Conservation (phyloP, 1,140 invertebrate species). For the Melipona quadrifasciata region DNA sequence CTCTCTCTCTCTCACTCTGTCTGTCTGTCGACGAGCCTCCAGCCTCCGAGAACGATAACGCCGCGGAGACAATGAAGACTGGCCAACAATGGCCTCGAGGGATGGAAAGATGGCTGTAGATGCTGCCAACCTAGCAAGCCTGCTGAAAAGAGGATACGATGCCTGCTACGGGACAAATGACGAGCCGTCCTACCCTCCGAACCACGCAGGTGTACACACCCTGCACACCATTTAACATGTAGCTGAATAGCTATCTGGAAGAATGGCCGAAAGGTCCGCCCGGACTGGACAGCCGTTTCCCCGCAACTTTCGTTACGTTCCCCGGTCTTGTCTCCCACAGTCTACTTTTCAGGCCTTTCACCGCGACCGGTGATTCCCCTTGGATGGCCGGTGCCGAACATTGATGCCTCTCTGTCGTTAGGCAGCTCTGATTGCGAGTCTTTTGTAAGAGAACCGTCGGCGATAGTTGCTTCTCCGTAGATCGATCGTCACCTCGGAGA, state of each 20-base stretch:
- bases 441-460: not conserved
- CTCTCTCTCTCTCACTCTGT: too few species aligned
- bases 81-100: slow-evolving; percentile 62
- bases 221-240: slow-evolving; percentile 69
- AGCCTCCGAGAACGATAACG: slow-evolving; percentile 38
- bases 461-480: not conserved
- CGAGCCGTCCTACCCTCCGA: slow-evolving; percentile 35
- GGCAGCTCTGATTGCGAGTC: not conserved
- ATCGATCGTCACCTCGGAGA: not conserved
- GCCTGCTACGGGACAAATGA: slow-evolving; percentile 61
- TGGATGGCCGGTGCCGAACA: not conserved
- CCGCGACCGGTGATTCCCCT: not conserved
- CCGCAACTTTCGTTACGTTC: not conserved
- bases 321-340: not conserved
- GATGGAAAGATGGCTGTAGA: slow-evolving; percentile 61
- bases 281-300: slow-evolving; percentile 17
- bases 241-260: slow-evolving; percentile 70
- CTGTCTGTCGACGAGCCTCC: slow-evolving; percentile 1
- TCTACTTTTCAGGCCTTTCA: not conserved
- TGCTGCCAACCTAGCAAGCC: slow-evolving; percentile 26
- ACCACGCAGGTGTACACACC: slow-evolving; percentile 55
- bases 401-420: not conserved
- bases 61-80: slow-evolving; percentile 61
- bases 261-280: slow-evolving; percentile 58
- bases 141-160: slow-evolving; percentile 48